These are phyloP conservation scores for Mamestra brassicae DNA, from an alignment of 2,888 invertebrate genomes.

Conservation along the genomic window DNA sequence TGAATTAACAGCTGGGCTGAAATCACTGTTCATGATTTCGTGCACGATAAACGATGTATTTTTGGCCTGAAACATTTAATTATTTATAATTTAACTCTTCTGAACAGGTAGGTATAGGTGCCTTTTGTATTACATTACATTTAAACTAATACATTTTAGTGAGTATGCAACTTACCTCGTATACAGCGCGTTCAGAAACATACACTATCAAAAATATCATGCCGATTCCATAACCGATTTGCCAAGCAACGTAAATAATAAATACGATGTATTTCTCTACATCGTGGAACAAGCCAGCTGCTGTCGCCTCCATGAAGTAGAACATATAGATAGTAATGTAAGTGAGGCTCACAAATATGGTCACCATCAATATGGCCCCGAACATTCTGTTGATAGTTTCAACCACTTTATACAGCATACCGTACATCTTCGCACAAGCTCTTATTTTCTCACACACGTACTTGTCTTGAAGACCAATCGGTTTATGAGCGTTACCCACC, in stretches of 20 bases:
- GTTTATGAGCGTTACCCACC: constrained; percentile 64
- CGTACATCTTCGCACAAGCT: constrained; percentile 76
- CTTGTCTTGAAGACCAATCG: constrained; percentile 72
- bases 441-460: constrained; percentile 76
- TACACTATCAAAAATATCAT: constrained; percentile 73
- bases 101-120: background rate
- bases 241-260: constrained; percentile 78
- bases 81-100: background rate
- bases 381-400: constrained; percentile 71
- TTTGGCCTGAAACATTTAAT: constrained; percentile 74
- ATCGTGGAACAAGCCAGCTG: constrained; percentile 79
- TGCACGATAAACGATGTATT: constrained; percentile 74
- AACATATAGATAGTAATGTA: constrained; percentile 78
- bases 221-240: constrained; percentile 72
- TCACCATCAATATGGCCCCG: constrained; percentile 75
- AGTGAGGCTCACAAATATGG: constrained; percentile 69
- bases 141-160: background rate
- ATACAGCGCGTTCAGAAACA: constrained; percentile 73
- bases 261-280: constrained; percentile 75
- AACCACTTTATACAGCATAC: constrained; percentile 73
- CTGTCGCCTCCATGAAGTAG: constrained; percentile 85
- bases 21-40: constrained; percentile 78
- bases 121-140: background rate
- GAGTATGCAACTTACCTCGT: constrained; percentile 63
- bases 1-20: constrained; percentile 71